phyloP scores from a whole-genome alignment of 2,113 vertebrate genomes.

The Nycticryphes semicollaris region DNA sequence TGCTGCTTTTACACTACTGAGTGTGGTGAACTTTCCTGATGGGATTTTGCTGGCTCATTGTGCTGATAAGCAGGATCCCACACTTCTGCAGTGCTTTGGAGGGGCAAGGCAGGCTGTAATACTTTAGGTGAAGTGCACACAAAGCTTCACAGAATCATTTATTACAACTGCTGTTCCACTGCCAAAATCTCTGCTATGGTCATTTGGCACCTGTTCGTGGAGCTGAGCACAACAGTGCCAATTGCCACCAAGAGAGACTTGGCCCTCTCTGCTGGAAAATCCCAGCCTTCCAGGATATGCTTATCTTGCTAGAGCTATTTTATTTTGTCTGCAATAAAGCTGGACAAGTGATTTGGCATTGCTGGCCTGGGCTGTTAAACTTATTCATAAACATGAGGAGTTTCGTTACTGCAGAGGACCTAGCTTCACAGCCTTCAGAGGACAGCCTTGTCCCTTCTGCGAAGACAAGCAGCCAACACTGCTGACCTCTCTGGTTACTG shows the following conservation, averaged over 20 bases:
- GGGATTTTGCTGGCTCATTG: not conserved
- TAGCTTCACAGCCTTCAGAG: accelerated
- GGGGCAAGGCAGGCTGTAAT: not conserved
- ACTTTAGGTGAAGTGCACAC: not conserved
- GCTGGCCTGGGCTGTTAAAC: not conserved
- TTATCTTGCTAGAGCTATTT: conserved; percentile 44
- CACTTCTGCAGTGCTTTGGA: not conserved
- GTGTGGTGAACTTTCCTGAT: not conserved
- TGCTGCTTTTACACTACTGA: not conserved
- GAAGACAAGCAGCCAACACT: not conserved
- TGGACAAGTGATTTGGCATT: conserved; percentile 36
- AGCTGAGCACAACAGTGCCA: not conserved
- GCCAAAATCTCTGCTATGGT: conserved; percentile 42
- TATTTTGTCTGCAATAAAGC: conserved; percentile 50
- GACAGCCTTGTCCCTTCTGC: not conserved
- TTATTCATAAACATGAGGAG: not conserved
- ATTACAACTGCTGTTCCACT: not conserved
- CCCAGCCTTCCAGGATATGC: not conserved
- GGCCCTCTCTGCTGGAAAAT: conserved; percentile 46
- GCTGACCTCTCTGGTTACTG: not conserved
- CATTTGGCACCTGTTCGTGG: conserved; percentile 24
- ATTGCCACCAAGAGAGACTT: conserved; percentile 52
- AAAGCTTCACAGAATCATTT: not conserved
- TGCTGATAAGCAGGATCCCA: not conserved
- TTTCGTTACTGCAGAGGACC: not conserved